Conservation (phyloP, 1,140 invertebrate genomes). For the Araneus ventricosus region DNA sequence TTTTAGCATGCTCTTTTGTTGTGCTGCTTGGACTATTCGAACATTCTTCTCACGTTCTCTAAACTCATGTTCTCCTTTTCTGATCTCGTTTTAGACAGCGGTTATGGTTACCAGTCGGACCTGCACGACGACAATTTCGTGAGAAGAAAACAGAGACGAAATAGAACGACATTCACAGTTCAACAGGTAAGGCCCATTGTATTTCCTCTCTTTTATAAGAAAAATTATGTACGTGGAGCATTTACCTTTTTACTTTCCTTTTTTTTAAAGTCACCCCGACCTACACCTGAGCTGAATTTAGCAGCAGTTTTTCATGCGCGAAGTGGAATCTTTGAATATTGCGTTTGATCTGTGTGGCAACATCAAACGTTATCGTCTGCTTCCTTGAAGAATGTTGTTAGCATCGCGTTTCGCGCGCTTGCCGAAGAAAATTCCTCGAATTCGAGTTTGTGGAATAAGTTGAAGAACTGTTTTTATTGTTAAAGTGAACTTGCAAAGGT, state of each 20-base stretch:
- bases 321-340: constrained; percentile 61
- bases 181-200: constrained; percentile 87
- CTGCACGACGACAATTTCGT: constrained; percentile 98
- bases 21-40: neutral
- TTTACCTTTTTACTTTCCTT: constrained; percentile 32
- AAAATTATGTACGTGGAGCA: constrained; percentile 17
- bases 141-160: constrained; percentile 94
- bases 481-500: neutral
- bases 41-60: constrained; percentile 60
- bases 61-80: constrained; percentile 70
- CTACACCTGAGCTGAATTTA: constrained; percentile 72
- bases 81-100: constrained; percentile 73
- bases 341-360: constrained; percentile 47
- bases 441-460: constrained; percentile 39
- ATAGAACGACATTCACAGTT: constrained; percentile 97
- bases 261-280: neutral
- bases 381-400: constrained; percentile 41
- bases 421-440: neutral
- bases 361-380: constrained; percentile 34
- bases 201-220: constrained; percentile 19
- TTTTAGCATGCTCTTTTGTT: constrained; percentile 43
- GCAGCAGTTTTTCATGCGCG: neutral
- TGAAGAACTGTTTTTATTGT: neutral
- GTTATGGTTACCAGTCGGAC: constrained; percentile 86
- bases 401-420: neutral